A percentile compares a stretch with the other conserved stretches of the same genome.
Conservation (phyloP, 1,140 invertebrate species). For the Hycleus cichorii region DNA sequence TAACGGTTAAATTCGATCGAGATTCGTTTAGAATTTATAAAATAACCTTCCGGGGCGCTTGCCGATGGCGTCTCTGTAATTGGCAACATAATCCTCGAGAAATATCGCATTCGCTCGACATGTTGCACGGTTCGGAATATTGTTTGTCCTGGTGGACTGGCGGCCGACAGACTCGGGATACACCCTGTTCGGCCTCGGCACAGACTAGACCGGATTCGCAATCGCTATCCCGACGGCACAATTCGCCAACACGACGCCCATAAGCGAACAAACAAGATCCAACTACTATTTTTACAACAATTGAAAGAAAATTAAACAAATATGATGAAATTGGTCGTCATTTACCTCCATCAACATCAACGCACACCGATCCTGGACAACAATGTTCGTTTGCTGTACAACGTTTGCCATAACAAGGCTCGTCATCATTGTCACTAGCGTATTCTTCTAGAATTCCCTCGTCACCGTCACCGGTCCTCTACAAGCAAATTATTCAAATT, state of each 20-base stretch:
- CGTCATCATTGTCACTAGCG: slow-evolving; percentile 42
- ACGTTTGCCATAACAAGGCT: slow-evolving; percentile 55
- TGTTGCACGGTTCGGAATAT: slow-evolving; percentile 76
- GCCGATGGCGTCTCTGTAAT: slow-evolving; percentile 74
- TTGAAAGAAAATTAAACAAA: no score
- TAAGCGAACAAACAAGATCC: slow-evolving; percentile 66
- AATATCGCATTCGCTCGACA: slow-evolving; percentile 80
- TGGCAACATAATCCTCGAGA: slow-evolving; percentile 80
- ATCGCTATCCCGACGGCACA: slow-evolving; percentile 64
- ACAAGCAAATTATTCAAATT: slow-evolving; percentile 9
- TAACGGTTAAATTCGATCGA: not conserved
- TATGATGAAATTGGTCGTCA: not conserved
- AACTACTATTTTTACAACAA: slow-evolving; percentile 40
- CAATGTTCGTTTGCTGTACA: slow-evolving; percentile 70
- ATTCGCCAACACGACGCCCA: slow-evolving; percentile 64
- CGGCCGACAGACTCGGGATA: slow-evolving; percentile 64
- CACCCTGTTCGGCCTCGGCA: slow-evolving; percentile 45
- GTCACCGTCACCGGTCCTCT: slow-evolving; percentile 32
- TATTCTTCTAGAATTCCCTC: slow-evolving; percentile 38
- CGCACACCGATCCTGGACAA: slow-evolving; percentile 65
- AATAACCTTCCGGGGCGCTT: slow-evolving; percentile 64
- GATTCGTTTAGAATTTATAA: no score
- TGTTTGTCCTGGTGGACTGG: slow-evolving; percentile 67
- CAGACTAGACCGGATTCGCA: slow-evolving; percentile 69
- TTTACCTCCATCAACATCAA: slow-evolving; percentile 63